phyloP scores from a whole-genome alignment of 1,140 invertebrate species.

The Mizuhopecten yessoensis region DNA sequence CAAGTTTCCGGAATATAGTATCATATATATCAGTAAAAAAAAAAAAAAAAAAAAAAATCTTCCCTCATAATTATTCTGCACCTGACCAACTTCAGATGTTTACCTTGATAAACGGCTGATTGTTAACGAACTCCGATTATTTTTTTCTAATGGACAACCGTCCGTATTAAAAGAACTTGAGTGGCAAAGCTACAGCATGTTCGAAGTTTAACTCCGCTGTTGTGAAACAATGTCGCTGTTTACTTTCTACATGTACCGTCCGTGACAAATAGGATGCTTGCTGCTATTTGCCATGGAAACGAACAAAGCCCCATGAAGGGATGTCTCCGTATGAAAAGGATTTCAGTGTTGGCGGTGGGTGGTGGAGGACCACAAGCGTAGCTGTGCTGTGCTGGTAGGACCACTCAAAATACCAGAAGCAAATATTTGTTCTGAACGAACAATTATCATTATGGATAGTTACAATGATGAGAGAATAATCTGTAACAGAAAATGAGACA shows the following conservation, averaged over 20 bases:
- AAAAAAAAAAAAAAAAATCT: not conserved
- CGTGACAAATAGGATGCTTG: not conserved
- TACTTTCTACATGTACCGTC: not conserved
- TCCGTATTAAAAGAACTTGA: not conserved
- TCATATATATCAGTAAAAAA: conserved; percentile 2
- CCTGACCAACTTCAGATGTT: not conserved
- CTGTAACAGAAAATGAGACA: too few relatives aligned
- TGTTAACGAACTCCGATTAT: not conserved
- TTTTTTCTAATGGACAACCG: not conserved
- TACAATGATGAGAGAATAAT: too few relatives aligned
- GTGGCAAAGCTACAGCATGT: not conserved
- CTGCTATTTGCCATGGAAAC: not conserved
- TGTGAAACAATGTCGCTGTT: conserved; percentile 11
- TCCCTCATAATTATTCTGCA: conserved; percentile 9
- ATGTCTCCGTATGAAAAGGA: not conserved
- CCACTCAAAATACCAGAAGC: not conserved
- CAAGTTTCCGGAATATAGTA: conserved; percentile 18
- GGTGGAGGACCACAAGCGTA: not conserved
- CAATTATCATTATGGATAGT: not conserved
- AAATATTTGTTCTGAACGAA: conserved; percentile 9
- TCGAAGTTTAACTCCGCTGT: not conserved
- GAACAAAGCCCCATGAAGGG: not conserved
- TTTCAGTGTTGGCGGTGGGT: not conserved
- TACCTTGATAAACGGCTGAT: not conserved
- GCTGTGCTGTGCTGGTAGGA: not conserved